Evolutionary conservation across 30 jellyfish, hydroid and myxozoan genomes (phyloP).

Genomic region (Chironex yamaguchii): DNA sequence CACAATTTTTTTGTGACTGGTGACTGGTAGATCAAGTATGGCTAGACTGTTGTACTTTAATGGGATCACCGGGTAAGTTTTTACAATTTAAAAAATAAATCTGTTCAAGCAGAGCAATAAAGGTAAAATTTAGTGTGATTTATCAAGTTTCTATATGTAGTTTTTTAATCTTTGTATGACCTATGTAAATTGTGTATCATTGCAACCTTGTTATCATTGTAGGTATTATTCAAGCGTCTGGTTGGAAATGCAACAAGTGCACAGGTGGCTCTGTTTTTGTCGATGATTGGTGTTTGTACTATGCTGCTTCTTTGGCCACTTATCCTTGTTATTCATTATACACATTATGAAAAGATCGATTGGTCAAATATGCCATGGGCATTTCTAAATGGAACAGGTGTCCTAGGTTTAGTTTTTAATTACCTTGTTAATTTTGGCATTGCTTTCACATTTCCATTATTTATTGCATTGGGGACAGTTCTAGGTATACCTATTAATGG

Average conservation of each 20-base stretch:
- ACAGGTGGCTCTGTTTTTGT: slow-evolving; percentile 90
- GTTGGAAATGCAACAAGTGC: slow-evolving; percentile 85
- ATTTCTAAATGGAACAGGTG: slow-evolving; percentile 71
- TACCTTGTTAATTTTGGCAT: slow-evolving; percentile 89
- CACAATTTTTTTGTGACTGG: too few species aligned
- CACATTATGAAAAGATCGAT: slow-evolving; percentile 61
- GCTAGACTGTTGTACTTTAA: too few species aligned
- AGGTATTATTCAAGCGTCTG: slow-evolving; percentile 80
- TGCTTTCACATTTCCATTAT: slow-evolving; percentile 88
- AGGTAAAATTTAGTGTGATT: too few species aligned
- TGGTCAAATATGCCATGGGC: slow-evolving; percentile 83
- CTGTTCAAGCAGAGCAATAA: too few species aligned
- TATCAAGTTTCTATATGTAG: too few species aligned
- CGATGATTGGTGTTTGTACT: slow-evolving; percentile 77
- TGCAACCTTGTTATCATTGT: too few species aligned
- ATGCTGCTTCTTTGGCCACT: slow-evolving; percentile 71
- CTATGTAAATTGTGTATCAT: too few species aligned
- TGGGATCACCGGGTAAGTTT: too few species aligned
- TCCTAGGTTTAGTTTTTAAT: slow-evolving; percentile 72
- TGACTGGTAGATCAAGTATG: too few species aligned
- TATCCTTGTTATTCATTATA: slow-evolving; percentile 65
- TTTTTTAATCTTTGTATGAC: too few species aligned
- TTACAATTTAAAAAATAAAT: too few species aligned
- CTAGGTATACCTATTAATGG: slow-evolving; percentile 93
- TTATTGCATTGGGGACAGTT: slow-evolving; percentile 87